Base-by-base conservation (phyloP, 2,113 vertebrate genomes). In the Sardina pilchardus region DNA sequence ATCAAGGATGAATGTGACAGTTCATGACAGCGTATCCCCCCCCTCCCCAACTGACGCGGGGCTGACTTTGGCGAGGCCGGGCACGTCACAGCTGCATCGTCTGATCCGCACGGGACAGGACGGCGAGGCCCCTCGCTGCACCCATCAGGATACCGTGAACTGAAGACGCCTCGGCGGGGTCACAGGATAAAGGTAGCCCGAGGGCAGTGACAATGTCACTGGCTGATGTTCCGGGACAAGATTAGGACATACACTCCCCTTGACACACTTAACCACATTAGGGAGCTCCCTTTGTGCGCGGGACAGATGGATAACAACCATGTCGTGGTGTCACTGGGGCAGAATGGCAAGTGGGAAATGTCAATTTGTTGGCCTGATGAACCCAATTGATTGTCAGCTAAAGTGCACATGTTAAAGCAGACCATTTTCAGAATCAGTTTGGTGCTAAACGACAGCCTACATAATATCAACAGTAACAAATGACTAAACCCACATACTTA, bases 1-100 rank as follows among this genome's bases (percentile, higher is more conserved):
- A 94, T 94, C 92, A 91, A 91, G 91, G 88, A 90, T 71, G 92
- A 92, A 94, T 86, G 83, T 93, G 88, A 94, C 92, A 91, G 92
- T 47, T 88, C 85, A 86, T 93, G 93, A 93, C 93, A 93, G 91
- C 90, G 92, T 92, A 92, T 93, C 93, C 93, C 93, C 93, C 94
- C n/a, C n/a, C n/a, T n/a, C n/a, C n/a, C n/a, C 93, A 94, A 90
- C 91, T 91, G 82, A 92, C 90, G 93, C 89, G 88, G 84, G 84
- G 83, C 85, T 86, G 91, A 71, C 90, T 89, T 89, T 87, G 17
- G 71, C 14, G 71, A 78, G 71, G 71, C 71, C 14, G 30, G 71
- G 34, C 71, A 36, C 71, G 71, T 78, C 71, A 78, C 71, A 78
- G 71, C 71, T 78, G 71, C 26, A 34, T 78, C 16, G 71, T 36